phyloP scores from a whole-genome alignment of 2,888 invertebrate genomes.

The Plusia festucae region DNA sequence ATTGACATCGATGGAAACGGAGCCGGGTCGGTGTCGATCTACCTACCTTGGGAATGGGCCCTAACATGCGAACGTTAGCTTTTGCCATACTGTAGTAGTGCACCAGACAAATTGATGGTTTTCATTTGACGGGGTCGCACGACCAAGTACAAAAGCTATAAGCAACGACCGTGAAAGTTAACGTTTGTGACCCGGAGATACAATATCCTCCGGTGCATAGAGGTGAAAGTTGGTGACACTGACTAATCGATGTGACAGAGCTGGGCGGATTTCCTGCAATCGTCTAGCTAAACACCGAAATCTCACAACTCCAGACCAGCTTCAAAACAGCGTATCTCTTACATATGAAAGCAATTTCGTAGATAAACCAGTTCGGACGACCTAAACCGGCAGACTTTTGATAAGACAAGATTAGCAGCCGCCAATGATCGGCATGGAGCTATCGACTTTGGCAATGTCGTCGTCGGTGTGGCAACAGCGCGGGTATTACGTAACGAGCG shows the following conservation, averaged over 20 bases:
- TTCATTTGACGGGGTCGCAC: slow-evolving; percentile 67
- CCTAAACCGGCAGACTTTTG: slow-evolving; percentile 49
- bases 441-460: slow-evolving; percentile 82
- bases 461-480: slow-evolving; percentile 82
- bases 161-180: slow-evolving; percentile 78
- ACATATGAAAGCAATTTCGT: slow-evolving; percentile 34
- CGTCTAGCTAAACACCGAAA: slow-evolving; percentile 57
- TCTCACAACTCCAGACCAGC: slow-evolving; percentile 20
- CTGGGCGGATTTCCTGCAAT: slow-evolving; percentile 63
- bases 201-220: slow-evolving; percentile 74
- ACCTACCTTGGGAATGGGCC: slow-evolving; percentile 60
- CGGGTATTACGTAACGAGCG: slow-evolving; percentile 77
- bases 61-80: slow-evolving; percentile 50
- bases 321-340: slow-evolving; percentile 32
- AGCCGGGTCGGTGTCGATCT: slow-evolving; percentile 61
- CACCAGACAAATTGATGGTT: slow-evolving; percentile 65
- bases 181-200: slow-evolving; percentile 72
- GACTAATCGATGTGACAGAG: slow-evolving; percentile 76
- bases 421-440: slow-evolving; percentile 73
- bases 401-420: slow-evolving; percentile 72
- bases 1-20: slow-evolving; percentile 73
- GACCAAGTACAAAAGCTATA: slow-evolving; percentile 68
- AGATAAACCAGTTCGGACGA: slow-evolving; percentile 44
- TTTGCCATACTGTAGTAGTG: slow-evolving; percentile 32
- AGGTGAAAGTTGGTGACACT: slow-evolving; percentile 84